Evolutionary conservation across 2,888 invertebrate genomes (phyloP), one percentile per base, ranked within the genome.

Genomic region (Zeuzera pyrina): DNA sequence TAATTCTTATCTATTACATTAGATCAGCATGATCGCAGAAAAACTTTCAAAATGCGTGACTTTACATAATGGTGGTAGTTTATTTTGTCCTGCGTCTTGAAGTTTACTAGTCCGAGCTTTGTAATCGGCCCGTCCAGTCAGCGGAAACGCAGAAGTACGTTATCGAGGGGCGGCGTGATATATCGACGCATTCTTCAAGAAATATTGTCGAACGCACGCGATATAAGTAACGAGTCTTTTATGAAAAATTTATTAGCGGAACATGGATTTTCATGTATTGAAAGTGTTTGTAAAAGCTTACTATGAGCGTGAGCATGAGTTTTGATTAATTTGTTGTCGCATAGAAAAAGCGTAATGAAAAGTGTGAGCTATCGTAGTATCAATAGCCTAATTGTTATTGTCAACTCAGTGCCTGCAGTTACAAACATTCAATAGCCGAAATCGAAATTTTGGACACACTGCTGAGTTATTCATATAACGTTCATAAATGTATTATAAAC

Each of bases 111-210:
- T 40, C 35, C 40, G 31, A 22, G 28, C 4, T 3, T 16, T 19
- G 29, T 43, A 41, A 43, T 45, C 39, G 41, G 42, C 35, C 50
- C 24, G 57, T 56, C 54, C 52, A 65, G 57, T 63, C 61, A 61
- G 60, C 63, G 56, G 63, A 63, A 67, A 68, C 55, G 47, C 49
- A 60, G 58, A 63, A 58, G 55, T 57, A 54, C 57, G 61, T 61
- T 68, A 67, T 69, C 60, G 64, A 63, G 67, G 71, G 69, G 57
- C 51, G 55, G 49, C 51, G 66, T 76, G 77, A 79, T 78, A 74
- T 73, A 76, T 78, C 47, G 68, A 47, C 56, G 56, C 54, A 61
- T 64, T 67, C 58, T 53, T 53, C 45, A 57, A 70, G 66, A 76
- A 68, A 71, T 73, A 76, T 68, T 52, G 58, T 56, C 48, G 50